Evolutionary conservation across 37 sponge, comb jelly and placozoan species (phyloP), one percentile per base, ranked within the genome.

Genomic region (Spongilla lacustris): DNA sequence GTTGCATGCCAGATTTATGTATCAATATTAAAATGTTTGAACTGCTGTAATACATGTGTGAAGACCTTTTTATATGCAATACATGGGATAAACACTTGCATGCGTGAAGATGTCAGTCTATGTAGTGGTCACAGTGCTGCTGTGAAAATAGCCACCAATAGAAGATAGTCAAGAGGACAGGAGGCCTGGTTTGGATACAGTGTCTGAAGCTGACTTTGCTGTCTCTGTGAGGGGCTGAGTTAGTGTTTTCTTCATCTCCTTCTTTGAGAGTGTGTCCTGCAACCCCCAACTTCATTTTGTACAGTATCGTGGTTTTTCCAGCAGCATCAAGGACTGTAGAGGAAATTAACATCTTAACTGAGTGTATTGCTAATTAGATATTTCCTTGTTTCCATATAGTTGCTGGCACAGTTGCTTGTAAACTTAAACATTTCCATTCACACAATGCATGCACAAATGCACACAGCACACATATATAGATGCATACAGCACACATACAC

Each of bases 231-330:
- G 67, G 33, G 95, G 95, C 75, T 88, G 82, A 6, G n/a, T 36
- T 30, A 94, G 81, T 50, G 88, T 24, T 32, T 91, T 88, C 50
- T 84, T 80, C 24, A 81, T 24, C 33, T 80, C 83, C 34, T 58
- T 87, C 24, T 76, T 68, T 46, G 87, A 78, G 22, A 94, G 79
- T 25, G 69, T 49, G 30, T 67, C 3, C 37, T 73, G 34, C 23
- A 96, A 35, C 93, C 91, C 97, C 97, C 24, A 96, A 77, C 75
- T 91, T 96, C 26, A 96, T 90, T 81, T 91, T 91, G 81, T 96
- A 96, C 17, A 96, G 83, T 3, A 91, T 80, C n/a, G 97, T 93
- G 12, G 97, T 96, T 74, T 96, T 96, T 34, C 97, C 97, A 37
- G 94, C 90, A 25, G 94, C 97, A 87, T 96, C 97, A 13, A 96